Percentiles rank a stretch among this genome's conserved stretches.
Conservation (phyloP, 2,888 invertebrate genomes). For the Protodeltote pygarga region DNA sequence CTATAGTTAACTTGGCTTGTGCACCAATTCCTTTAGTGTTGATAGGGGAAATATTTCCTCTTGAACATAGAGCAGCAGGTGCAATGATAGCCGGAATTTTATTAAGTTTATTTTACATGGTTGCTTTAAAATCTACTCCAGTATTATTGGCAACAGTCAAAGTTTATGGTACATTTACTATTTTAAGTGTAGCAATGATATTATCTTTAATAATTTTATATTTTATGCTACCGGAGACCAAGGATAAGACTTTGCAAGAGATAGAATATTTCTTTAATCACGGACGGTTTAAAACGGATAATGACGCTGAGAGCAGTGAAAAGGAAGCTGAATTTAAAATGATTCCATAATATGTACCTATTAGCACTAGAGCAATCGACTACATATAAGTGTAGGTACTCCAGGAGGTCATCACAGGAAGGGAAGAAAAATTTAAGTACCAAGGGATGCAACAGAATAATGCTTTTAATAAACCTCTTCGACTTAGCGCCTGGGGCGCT, state of each 20-base stretch:
- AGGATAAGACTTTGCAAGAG: conserved; percentile 55
- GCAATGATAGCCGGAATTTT: conserved; percentile 44
- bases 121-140: conserved; percentile 40
- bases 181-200: conserved; percentile 46
- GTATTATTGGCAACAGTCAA: conserved; percentile 45
- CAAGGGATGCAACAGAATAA: too few species aligned
- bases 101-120: conserved; percentile 31
- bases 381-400: too few species aligned
- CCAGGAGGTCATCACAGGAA: too few species aligned
- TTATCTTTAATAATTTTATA: conserved; percentile 47
- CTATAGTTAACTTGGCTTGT: conserved; percentile 53
- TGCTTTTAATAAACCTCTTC: too few species aligned
- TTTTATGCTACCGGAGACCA: conserved; percentile 55
- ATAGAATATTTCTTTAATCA: conserved; percentile 54
- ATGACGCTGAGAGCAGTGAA: conserved; percentile 5
- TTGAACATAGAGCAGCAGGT: conserved; percentile 51
- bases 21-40: conserved; percentile 52
- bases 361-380: too few species aligned
- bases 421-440: too few species aligned
- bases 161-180: conserved; percentile 56
- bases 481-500: too few species aligned
- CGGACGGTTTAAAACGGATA: conserved; percentile 37
- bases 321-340: conserved; percentile 30
- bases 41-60: conserved; percentile 56
- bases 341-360: too few species aligned